Evolutionary conservation across 92 coral and sea anemone species (phyloP).

Genomic region (Parazoanthus atlanticus): DNA sequence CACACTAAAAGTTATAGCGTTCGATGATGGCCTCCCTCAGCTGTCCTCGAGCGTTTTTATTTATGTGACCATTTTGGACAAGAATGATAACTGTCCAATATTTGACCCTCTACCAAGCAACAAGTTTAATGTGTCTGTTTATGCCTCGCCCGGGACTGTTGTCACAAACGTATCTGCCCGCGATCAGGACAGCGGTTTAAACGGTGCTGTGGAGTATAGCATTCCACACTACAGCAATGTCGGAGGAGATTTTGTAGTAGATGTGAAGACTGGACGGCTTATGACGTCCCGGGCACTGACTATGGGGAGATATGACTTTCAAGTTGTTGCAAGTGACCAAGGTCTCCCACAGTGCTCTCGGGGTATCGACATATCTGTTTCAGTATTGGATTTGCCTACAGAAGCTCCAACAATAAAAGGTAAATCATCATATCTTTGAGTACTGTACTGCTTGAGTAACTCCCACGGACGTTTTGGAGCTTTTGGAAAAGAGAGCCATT

Average conservation of each 20-base stretch:
- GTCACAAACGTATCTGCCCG: constrained; percentile 48
- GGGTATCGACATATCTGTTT: constrained; percentile 45
- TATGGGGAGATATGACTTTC: constrained; percentile 42
- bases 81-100: constrained; percentile 72
- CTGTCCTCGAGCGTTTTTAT: constrained; percentile 41
- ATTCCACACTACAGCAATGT: constrained; percentile 23
- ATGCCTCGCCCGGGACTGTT: constrained; percentile 42
- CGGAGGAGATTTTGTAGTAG: constrained; percentile 43
- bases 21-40: constrained; percentile 70
- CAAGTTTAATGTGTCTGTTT: constrained; percentile 41
- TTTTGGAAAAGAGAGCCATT: background rate
- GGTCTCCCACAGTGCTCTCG: constrained; percentile 67
- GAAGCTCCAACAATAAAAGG: constrained; percentile 8
- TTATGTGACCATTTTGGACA: constrained; percentile 46
- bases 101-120: constrained; percentile 44
- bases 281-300: constrained; percentile 22
- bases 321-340: constrained; percentile 64
- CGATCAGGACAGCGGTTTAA: constrained; percentile 67
- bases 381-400: constrained; percentile 18
- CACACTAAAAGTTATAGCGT: constrained; percentile 54
- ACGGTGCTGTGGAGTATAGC: constrained; percentile 60
- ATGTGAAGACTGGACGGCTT: constrained; percentile 46
- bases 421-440: background rate
- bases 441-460: background rate
- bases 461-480: background rate